These are phyloP conservation scores for Vanessa atalanta DNA, from an alignment of 1,140 invertebrate species.

Conservation along the genomic window DNA sequence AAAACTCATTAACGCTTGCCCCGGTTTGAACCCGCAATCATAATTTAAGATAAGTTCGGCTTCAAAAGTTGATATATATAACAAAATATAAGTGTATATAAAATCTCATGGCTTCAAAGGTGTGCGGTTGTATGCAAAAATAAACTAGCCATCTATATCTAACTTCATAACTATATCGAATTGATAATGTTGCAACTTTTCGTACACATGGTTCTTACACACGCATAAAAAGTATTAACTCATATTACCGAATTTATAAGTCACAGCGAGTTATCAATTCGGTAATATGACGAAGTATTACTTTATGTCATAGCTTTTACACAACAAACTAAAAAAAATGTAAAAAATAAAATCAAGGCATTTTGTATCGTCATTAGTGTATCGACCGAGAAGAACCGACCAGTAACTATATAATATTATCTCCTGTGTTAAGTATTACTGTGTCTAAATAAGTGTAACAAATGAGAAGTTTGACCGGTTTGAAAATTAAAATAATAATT, in stretches of 20 bases:
- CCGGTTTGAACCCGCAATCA: no score
- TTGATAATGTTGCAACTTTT: slow-evolving; percentile 1
- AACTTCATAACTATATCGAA: slow-evolving; percentile 1
- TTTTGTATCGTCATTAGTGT: no score
- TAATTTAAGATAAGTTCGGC: no score
- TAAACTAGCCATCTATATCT: not conserved
- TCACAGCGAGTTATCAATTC: not conserved
- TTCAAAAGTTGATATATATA: not conserved
- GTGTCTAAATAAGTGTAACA: not conserved
- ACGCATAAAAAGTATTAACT: not conserved
- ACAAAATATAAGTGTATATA: not conserved
- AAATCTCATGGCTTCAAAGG: not conserved
- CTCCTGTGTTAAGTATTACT: no score
- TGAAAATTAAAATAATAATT: slow-evolving; percentile 3
- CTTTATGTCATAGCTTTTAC: no score
- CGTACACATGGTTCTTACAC: not conserved
- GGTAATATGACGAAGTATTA: no score
- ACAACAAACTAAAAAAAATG: no score
- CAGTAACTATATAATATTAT: no score
- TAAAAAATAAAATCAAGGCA: no score
- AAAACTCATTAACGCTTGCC: no score
- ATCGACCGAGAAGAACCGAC: no score
- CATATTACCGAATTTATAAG: not conserved
- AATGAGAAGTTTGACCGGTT: slow-evolving; percentile 2
- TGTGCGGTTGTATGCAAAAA: not conserved